Conservation (phyloP, 2,888 invertebrate genomes). For the Timandra comae region DNA sequence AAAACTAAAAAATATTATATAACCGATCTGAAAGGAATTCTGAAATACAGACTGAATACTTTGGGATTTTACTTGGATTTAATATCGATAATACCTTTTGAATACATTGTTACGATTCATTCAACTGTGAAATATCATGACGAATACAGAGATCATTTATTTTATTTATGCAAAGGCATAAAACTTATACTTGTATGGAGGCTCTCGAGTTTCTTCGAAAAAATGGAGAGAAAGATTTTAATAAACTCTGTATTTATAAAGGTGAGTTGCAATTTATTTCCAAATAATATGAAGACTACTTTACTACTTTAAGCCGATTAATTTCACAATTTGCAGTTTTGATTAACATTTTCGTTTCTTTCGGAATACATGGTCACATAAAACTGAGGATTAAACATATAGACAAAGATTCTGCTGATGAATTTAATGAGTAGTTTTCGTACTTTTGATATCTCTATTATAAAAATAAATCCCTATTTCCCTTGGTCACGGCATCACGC, state of each 20-base stretch:
- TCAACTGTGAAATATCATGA: constrained; percentile 47
- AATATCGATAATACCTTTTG: constrained; percentile 65
- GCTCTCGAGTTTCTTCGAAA: constrained; percentile 61
- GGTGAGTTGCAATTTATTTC: constrained; percentile 40
- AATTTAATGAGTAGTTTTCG: too few relatives aligned
- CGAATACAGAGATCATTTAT: constrained; percentile 57
- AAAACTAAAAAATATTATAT: constrained; percentile 61
- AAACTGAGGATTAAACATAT: too few relatives aligned
- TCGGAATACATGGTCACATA: too few relatives aligned
- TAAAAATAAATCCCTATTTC: too few relatives aligned
- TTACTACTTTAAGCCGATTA: too few relatives aligned
- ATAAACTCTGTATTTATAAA: constrained; percentile 57
- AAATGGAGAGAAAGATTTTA: constrained; percentile 55
- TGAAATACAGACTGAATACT: constrained; percentile 59
- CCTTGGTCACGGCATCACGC: too few relatives aligned
- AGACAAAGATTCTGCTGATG: too few relatives aligned
- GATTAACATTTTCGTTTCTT: too few relatives aligned
- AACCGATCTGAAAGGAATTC: constrained; percentile 47
- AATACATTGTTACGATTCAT: constrained; percentile 63
- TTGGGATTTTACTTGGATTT: constrained; percentile 71
- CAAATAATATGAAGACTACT: too few relatives aligned
- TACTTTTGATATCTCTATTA: too few relatives aligned
- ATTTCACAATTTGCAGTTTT: too few relatives aligned
- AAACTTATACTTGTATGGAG: constrained; percentile 72
- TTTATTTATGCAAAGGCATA: constrained; percentile 69